A percentile compares a stretch with the other conserved stretches of the same genome.
phyloP scores from a whole-genome alignment of 1,140 invertebrate species.

The Dolichoris vasculosae region DNA sequence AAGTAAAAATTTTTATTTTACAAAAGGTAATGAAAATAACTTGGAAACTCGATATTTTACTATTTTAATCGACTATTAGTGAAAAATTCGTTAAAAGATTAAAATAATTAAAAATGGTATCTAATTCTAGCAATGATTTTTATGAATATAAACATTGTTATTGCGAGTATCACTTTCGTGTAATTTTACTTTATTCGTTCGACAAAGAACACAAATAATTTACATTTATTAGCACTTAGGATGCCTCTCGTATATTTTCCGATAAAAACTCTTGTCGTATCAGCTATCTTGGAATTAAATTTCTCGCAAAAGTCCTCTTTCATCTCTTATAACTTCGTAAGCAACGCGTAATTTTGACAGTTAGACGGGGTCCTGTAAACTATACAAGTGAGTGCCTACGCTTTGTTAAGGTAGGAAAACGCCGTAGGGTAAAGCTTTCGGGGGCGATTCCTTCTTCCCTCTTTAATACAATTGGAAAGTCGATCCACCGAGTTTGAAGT shows the following conservation, averaged over 20 bases:
- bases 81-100: too few relatives aligned
- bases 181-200: not conserved
- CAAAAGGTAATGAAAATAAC: too few relatives aligned
- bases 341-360: slow-evolving; percentile 32
- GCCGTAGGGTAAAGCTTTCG: slow-evolving; percentile 15
- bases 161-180: not conserved
- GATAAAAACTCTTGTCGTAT: slow-evolving; percentile 39
- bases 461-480: slow-evolving; percentile 57
- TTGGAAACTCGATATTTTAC: too few relatives aligned
- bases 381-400: slow-evolving; percentile 23
- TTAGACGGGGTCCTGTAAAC: slow-evolving; percentile 16
- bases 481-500: slow-evolving; percentile 38
- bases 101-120: too few relatives aligned
- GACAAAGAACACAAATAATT: not conserved
- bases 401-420: slow-evolving; percentile 38
- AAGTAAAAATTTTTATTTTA: too few relatives aligned
- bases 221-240: slow-evolving; percentile 49
- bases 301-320: slow-evolving; percentile 23
- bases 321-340: slow-evolving; percentile 30
- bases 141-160: not conserved
- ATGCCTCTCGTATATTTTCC: not conserved
- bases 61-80: too few relatives aligned
- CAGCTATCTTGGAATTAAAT: slow-evolving; percentile 45
- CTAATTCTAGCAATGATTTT: too few relatives aligned
- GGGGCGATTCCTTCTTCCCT: slow-evolving; percentile 29